Evolutionary conservation across 2,113 vertebrate genomes (phyloP).

Genomic region (Istiophorus platypterus): DNA sequence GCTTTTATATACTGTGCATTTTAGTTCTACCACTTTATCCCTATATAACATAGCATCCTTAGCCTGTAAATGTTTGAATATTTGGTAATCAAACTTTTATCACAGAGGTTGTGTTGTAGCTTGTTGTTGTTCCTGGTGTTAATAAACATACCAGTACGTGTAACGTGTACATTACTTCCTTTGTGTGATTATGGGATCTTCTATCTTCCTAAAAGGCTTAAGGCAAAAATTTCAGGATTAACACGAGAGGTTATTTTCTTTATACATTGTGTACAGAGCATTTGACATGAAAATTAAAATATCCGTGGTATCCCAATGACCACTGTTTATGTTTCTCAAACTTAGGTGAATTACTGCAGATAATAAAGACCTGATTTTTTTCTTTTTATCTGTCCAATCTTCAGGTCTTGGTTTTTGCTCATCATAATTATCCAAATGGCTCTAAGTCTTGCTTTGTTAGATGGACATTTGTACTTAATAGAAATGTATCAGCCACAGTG

Average conservation of each 20-base stretch:
- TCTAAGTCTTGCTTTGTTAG: background rate
- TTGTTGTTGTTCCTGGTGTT: conserved; percentile 59
- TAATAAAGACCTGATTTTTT: background rate
- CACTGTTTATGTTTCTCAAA: background rate
- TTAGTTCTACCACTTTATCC: conserved; percentile 17
- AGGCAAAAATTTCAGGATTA: background rate
- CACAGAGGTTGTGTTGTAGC: conserved; percentile 54
- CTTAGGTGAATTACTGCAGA: background rate
- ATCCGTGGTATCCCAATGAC: background rate
- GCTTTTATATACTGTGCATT: conserved; percentile 36
- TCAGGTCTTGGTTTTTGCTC: background rate
- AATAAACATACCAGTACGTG: conserved; percentile 64
- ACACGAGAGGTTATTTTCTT: background rate
- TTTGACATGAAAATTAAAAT: background rate
- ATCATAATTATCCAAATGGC: too few species aligned
- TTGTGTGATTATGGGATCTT: background rate
- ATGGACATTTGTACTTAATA: too few species aligned
- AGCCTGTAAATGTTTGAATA: conserved; percentile 54
- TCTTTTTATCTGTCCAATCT: background rate
- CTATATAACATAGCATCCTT: conserved; percentile 28
- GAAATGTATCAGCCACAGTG: background rate
- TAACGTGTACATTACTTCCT: conserved; percentile 1
- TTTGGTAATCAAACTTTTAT: conserved; percentile 49
- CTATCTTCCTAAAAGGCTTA: background rate
- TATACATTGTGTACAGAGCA: background rate